Evolutionary conservation across 2,888 invertebrate species (phyloP), one percentile per base, ranked within the genome.

Genomic region (Orthosia cruda): DNA sequence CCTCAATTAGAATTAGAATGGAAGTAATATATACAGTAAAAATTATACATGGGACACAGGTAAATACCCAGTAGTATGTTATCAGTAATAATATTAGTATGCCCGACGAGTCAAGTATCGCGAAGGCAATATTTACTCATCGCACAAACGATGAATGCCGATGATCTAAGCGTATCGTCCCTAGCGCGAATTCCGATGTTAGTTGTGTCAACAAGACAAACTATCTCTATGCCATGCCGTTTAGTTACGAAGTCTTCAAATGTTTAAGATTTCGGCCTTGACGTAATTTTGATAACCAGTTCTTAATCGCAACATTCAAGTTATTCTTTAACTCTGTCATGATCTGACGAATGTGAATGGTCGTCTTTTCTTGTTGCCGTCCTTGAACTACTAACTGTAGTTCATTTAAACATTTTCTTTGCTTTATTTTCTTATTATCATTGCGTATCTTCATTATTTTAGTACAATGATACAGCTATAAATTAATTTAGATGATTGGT

Each of bases 71-170:
- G 49, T 57, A 80, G 55, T 68, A 49, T 55, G 45, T 64, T 71
- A 61, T 67, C 66, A 78, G 55, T 71, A 54, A 58, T 59, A 81
- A 74, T 71, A 81, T 88, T 87, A 80, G 70, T 80, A 85, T 83
- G 71, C 79, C 57, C 20, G 47, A 63, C 59, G 65, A n/a, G 67
- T 26, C 47, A 12, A 66, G 55, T 59, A 47, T 63, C 50, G 58
- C 57, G 74, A 85, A 81, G 80, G 77, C 64, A 86, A 89, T 85
- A 89, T 89, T 89, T 87, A 88, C 84, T 84, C 78, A 74, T 71
- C 62, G 75, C 61, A 59, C 70, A 47, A 23, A 55, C 76, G 75
- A 74, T 83, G 87, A 84, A 88, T 88, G 64, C 84, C 77, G 86
- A 87, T 89, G 89, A 89, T 88, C 80, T 84, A 89, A 89, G 66